phyloP scores from a whole-genome alignment of 2,797 vertebrate species.

The Oryzias sinensis region DNA sequence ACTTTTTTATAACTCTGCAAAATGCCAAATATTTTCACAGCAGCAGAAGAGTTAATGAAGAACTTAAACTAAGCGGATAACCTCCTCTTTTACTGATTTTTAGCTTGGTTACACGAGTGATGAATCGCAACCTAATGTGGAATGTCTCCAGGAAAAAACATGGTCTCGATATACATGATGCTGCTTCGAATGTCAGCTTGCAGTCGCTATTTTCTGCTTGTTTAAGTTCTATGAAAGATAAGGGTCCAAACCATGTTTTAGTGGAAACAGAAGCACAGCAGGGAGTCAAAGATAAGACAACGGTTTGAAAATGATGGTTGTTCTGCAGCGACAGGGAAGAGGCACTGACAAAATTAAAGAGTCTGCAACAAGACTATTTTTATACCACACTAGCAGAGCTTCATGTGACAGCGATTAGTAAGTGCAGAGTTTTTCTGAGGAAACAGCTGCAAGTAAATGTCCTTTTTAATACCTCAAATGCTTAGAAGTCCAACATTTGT shows the following conservation, averaged over 20 bases:
- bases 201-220: not conserved
- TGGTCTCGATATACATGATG: too few species aligned
- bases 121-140: too few species aligned
- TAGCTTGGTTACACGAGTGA: too few species aligned
- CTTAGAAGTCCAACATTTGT: too few species aligned
- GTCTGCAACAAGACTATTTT: conserved; percentile 16
- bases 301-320: conserved; percentile 20
- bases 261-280: not conserved
- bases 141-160: too few species aligned
- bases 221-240: not conserved
- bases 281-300: conserved; percentile 10
- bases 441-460: conserved; percentile 3
- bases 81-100: not conserved
- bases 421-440: not conserved
- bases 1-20: not conserved
- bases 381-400: conserved; percentile 1
- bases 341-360: conserved; percentile 15
- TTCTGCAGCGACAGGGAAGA: not conserved
- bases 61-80: not conserved
- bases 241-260: not conserved
- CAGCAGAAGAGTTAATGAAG: not conserved
- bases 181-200: too few species aligned
- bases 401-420: conserved; percentile 7
- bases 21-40: too few species aligned
- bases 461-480: not conserved